phyloP scores from a whole-genome alignment of 2,888 invertebrate genomes.

The Dryobota labecula region DNA sequence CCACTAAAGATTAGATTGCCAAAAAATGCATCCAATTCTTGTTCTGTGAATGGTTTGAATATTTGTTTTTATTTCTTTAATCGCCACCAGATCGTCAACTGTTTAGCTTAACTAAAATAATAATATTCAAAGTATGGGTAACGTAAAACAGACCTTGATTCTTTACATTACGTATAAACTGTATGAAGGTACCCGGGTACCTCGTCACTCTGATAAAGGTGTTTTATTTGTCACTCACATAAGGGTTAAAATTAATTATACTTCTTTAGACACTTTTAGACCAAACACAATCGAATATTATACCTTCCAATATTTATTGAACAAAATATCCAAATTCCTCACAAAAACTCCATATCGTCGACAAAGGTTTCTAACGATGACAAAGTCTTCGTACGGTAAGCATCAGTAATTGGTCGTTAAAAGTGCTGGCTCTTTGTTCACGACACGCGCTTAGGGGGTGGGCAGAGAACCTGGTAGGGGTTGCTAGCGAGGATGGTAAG shows the following conservation, averaged over 20 bases:
- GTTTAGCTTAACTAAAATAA: too few relatives aligned
- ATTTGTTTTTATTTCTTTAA: too few relatives aligned
- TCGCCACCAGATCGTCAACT: too few relatives aligned
- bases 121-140: too few relatives aligned
- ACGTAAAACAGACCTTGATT: too few relatives aligned
- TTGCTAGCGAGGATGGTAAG: slow-evolving; percentile 6
- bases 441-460: slow-evolving; percentile 11
- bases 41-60: too few relatives aligned
- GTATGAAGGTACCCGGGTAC: too few relatives aligned
- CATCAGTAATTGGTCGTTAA: slow-evolving; percentile 62
- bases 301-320: slow-evolving; percentile 10
- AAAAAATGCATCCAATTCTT: too few relatives aligned
- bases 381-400: slow-evolving; percentile 42
- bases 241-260: background rate
- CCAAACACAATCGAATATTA: background rate
- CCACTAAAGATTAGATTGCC: too few relatives aligned
- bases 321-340: slow-evolving; percentile 18
- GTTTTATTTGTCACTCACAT: too few relatives aligned
- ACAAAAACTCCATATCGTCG: slow-evolving; percentile 15
- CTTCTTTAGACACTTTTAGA: background rate
- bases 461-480: slow-evolving; percentile 4
- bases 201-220: too few relatives aligned
- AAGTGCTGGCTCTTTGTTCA: slow-evolving; percentile 54
- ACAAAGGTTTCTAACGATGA: slow-evolving; percentile 45
- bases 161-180: too few relatives aligned